phyloP scores from a whole-genome alignment of 2,113 vertebrate genomes.

The Cyprinodon brontotheroides region DNA sequence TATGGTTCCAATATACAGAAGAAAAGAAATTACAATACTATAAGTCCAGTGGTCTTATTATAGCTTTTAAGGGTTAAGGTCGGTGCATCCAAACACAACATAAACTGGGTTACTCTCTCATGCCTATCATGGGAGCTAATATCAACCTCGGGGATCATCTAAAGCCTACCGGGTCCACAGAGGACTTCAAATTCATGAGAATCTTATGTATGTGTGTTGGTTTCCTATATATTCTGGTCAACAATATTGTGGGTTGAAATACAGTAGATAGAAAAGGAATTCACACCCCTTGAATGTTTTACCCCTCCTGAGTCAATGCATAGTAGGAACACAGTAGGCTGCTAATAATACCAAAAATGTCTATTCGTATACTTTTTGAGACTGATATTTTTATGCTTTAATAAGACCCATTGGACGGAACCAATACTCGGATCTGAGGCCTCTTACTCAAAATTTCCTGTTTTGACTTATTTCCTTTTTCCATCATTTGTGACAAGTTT shows the following conservation, averaged over 20 bases:
- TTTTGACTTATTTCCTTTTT: not conserved
- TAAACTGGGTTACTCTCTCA: constrained; percentile 65
- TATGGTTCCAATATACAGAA: constrained; percentile 21
- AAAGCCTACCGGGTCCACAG: constrained; percentile 68
- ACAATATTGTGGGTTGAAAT: constrained; percentile 27
- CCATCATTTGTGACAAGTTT: not conserved
- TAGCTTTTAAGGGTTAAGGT: constrained; percentile 59
- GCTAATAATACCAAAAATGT: no score
- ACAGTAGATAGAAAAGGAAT: not conserved
- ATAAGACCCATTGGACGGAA: no score
- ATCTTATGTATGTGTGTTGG: constrained; percentile 8
- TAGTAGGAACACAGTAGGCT: not conserved
- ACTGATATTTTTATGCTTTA: not conserved
- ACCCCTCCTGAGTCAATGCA: not conserved
- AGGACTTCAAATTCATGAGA: constrained; percentile 66
- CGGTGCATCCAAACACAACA: constrained; percentile 59
- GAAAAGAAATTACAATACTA: constrained; percentile 4
- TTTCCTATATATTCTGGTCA: constrained; percentile 43
- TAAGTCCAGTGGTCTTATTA: constrained; percentile 38
- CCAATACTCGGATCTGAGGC: no score
- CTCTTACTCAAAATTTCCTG: no score
- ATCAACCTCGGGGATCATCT: constrained; percentile 74
- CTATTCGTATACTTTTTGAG: no score
- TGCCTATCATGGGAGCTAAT: constrained; percentile 73
- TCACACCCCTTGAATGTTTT: not conserved